Conservation (phyloP, 2,888 invertebrate species). For the Lapara coniferarum region DNA sequence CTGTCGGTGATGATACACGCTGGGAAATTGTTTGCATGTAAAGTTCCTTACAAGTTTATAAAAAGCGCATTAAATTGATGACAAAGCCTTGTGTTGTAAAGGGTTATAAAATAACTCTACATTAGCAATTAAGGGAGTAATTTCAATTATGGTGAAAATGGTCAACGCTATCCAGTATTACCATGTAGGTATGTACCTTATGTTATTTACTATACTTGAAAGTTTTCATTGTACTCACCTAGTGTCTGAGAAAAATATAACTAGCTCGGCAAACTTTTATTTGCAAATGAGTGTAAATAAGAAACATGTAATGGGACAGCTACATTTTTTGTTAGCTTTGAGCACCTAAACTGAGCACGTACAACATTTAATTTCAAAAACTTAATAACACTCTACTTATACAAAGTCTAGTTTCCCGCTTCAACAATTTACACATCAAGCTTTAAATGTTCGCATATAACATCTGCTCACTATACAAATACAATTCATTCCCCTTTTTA, state of each 20-base stretch:
- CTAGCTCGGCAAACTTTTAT: too few relatives aligned
- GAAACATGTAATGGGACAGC: too few relatives aligned
- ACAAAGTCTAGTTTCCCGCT: background rate
- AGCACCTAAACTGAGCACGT: too few relatives aligned
- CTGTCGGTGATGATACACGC: slow-evolving; percentile 70
- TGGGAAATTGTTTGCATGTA: slow-evolving; percentile 70
- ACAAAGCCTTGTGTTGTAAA: background rate
- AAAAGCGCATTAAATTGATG: slow-evolving; percentile 39
- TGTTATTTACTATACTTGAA: too few relatives aligned
- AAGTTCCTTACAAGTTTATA: slow-evolving; percentile 58
- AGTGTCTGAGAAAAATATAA: too few relatives aligned
- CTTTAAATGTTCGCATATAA: slow-evolving; percentile 27
- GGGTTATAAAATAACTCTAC: background rate
- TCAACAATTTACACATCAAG: background rate
- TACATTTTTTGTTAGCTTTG: too few relatives aligned
- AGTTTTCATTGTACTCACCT: too few relatives aligned
- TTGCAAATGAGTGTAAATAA: too few relatives aligned
- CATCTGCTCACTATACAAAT: slow-evolving; percentile 29
- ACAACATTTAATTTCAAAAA: too few relatives aligned
- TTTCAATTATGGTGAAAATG: background rate
- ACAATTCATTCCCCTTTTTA: slow-evolving; percentile 61
- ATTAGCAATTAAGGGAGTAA: background rate
- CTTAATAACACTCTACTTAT: too few relatives aligned
- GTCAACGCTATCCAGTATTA: background rate
- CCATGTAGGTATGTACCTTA: too few relatives aligned